Evolutionary conservation across 2,888 invertebrate species (phyloP).

Genomic region (Agonopterix subpropinquella): DNA sequence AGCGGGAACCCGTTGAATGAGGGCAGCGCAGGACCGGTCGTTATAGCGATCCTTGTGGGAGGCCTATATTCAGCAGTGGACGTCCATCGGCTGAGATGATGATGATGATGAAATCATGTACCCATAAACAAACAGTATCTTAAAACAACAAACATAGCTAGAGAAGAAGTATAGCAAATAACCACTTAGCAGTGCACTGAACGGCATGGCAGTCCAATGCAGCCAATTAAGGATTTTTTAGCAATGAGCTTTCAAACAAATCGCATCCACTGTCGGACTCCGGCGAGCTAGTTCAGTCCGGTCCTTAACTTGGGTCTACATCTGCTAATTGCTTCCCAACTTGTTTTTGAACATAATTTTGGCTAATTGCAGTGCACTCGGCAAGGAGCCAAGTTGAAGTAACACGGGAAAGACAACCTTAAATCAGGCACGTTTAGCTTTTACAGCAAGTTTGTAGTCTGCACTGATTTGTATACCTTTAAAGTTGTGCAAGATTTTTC

Average conservation of each 20-base stretch:
- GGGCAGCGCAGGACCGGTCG: too few relatives aligned
- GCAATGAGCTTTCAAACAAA: constrained; percentile 34
- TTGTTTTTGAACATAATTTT: constrained; percentile 71
- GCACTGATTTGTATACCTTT: constrained; percentile 27
- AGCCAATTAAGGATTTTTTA: constrained; percentile 12
- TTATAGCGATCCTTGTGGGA: too few relatives aligned
- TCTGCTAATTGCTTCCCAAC: constrained; percentile 68
- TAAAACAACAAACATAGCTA: too few relatives aligned
- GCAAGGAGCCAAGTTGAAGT: constrained; percentile 48
- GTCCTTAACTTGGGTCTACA: constrained; percentile 56
- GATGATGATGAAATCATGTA: too few relatives aligned
- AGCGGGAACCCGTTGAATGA: too few relatives aligned
- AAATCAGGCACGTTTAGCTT: constrained; percentile 39
- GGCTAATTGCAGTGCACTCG: constrained; percentile 67
- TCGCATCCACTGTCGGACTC: constrained; percentile 29
- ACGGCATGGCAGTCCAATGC: not conserved
- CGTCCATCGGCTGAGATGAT: too few relatives aligned
- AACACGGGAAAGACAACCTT: constrained; percentile 44
- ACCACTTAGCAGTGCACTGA: too few relatives aligned
- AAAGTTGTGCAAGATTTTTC: too few relatives aligned
- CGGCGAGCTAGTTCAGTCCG: constrained; percentile 40
- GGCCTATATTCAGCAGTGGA: too few relatives aligned
- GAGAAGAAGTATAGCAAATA: too few relatives aligned
- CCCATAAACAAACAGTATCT: too few relatives aligned
- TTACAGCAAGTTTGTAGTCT: constrained; percentile 15